A percentile compares a stretch with the other conserved stretches of the same genome.
phyloP scores from a whole-genome alignment of 2,113 vertebrate species.

The Epinephelus lanceolatus region DNA sequence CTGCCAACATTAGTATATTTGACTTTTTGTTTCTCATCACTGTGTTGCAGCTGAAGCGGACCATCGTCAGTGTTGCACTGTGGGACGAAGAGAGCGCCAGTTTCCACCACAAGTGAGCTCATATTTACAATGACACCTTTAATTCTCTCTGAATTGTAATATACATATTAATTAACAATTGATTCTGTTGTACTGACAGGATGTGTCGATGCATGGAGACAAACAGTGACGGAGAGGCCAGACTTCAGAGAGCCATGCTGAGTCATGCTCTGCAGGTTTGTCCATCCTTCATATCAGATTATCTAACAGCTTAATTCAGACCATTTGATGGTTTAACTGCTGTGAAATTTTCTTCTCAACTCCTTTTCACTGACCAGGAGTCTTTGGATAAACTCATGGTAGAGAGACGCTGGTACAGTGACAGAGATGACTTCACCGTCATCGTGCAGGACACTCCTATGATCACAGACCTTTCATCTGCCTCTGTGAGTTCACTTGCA shows the following conservation, averaged over 20 bases:
- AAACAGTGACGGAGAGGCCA: constrained; percentile 53
- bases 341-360: background rate
- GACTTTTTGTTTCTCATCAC: background rate
- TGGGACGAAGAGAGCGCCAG: constrained; percentile 68
- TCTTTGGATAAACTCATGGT: constrained; percentile 75
- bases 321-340: background rate
- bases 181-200: constrained; percentile 46
- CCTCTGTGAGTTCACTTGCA: constrained; percentile 62
- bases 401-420: constrained; percentile 73
- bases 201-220: constrained; percentile 55
- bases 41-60: constrained; percentile 68
- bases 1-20: background rate
- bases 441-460: constrained; percentile 84
- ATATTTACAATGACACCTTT: background rate
- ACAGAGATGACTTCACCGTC: constrained; percentile 86
- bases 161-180: background rate
- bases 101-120: constrained; percentile 60
- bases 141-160: background rate
- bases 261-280: constrained; percentile 77
- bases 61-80: constrained; percentile 80
- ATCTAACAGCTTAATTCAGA: background rate
- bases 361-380: constrained; percentile 57
- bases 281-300: background rate
- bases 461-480: constrained; percentile 37
- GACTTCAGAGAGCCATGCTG: constrained; percentile 61